phyloP scores from a whole-genome alignment of 2,797 vertebrate species.

The Glossophaga mutica region DNA sequence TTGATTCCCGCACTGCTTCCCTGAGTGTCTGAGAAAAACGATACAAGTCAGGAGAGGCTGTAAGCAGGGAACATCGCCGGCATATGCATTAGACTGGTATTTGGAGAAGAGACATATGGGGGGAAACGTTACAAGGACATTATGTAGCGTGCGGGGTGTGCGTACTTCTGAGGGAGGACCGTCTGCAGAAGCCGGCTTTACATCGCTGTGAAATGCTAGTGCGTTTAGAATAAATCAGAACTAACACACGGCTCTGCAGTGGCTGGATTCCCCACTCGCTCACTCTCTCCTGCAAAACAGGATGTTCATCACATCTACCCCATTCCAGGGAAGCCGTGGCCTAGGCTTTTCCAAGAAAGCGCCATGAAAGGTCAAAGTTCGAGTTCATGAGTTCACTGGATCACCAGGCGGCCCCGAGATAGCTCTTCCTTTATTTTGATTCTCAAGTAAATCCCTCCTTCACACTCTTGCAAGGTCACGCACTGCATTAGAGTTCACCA shows the following conservation, averaged over 20 bases:
- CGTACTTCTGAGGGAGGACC: slow-evolving; percentile 55
- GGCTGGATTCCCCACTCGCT: neutral
- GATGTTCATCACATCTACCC: neutral
- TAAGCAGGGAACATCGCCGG: neutral
- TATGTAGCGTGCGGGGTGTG: slow-evolving; percentile 12
- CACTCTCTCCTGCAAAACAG: neutral
- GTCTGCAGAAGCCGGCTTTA: slow-evolving; percentile 52
- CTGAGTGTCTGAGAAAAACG: slow-evolving; percentile 44
- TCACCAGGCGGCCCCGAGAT: neutral
- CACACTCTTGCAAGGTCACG: neutral
- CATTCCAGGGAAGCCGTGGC: neutral
- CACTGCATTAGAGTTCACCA: neutral
- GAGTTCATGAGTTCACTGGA: neutral
- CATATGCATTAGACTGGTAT: slow-evolving; percentile 62
- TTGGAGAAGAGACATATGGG: slow-evolving; percentile 63
- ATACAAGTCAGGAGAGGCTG: slow-evolving; percentile 32
- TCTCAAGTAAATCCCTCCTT: neutral
- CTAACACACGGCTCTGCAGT: neutral
- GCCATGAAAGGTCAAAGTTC: neutral
- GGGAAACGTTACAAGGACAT: slow-evolving; percentile 54
- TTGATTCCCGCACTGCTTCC: neutral
- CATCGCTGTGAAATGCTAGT: slow-evolving; percentile 20
- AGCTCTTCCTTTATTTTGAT: neutral
- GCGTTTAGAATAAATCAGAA: slow-evolving; percentile 36
- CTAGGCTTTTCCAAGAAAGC: slow-evolving; percentile 9